Evolutionary conservation across 1,140 invertebrate species (phyloP).

Genomic region (Drosophila mauritiana): DNA sequence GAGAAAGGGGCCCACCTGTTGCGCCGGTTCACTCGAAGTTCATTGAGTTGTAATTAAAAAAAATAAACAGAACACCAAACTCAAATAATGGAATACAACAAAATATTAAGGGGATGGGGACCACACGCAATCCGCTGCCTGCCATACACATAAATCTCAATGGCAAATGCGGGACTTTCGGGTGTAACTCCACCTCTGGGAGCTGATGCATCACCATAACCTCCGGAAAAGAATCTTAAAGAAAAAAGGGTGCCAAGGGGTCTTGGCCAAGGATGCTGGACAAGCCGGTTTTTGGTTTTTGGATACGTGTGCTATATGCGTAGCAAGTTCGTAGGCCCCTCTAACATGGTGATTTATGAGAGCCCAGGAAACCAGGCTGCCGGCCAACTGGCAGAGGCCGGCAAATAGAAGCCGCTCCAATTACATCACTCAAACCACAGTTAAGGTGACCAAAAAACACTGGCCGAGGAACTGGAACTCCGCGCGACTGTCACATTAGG

Average conservation of each 20-base stretch:
- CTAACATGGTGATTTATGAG: conserved; percentile 74
- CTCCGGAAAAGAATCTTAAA: conserved; percentile 17
- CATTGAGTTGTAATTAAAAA: conserved; percentile 77
- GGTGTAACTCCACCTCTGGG: conserved; percentile 20
- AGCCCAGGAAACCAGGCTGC: conserved; percentile 29
- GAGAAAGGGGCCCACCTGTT: conserved; percentile 68
- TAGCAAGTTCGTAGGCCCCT: conserved; percentile 30
- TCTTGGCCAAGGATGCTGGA: conserved; percentile 59
- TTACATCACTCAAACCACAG: conserved; percentile 79
- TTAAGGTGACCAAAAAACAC: conserved; percentile 53
- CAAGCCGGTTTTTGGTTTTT: conserved; percentile 51
- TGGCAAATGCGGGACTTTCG: conserved; percentile 49
- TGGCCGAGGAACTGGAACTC: conserved; percentile 50
- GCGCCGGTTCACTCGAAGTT: conserved; percentile 70
- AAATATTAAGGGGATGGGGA: conserved; percentile 49
- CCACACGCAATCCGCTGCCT: conserved; percentile 68
- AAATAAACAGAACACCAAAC: neutral
- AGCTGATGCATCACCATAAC: conserved; percentile 61
- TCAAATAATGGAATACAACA: conserved; percentile 18
- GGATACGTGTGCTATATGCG: neutral
- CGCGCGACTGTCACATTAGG: conserved; percentile 77
- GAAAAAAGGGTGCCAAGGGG: conserved; percentile 57
- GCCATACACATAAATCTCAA: conserved; percentile 70
- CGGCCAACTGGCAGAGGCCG: conserved; percentile 10
- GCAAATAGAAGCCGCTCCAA: conserved; percentile 65